Evolutionary conservation across 2,888 invertebrate species (phyloP).

Genomic region (Proisotoma minuta): DNA sequence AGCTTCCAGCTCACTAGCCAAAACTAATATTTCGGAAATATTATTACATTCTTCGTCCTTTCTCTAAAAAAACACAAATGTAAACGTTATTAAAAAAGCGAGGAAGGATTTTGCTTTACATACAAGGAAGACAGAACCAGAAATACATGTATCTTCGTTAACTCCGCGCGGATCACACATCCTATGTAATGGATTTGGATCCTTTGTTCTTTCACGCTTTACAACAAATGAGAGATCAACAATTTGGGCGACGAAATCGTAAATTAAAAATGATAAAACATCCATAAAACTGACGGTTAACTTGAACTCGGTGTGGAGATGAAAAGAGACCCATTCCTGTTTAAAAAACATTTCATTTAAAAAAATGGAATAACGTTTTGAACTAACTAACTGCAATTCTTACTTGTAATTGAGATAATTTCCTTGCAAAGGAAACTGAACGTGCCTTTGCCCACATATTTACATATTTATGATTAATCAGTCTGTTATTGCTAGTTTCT

Average conservation of each 20-base stretch:
- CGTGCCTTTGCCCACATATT: conserved; percentile 37
- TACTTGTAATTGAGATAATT: conserved; percentile 26
- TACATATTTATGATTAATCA: conserved; percentile 29
- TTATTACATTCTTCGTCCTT: conserved; percentile 39
- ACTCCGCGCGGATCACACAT: conserved; percentile 48
- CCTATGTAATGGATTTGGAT: conserved; percentile 49
- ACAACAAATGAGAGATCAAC: conserved; percentile 78
- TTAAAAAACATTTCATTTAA: neutral
- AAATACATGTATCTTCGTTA: conserved; percentile 43
- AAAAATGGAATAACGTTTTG: neutral
- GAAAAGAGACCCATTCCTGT: conserved; percentile 31
- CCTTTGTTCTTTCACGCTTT: conserved; percentile 60
- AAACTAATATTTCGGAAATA: conserved; percentile 44
- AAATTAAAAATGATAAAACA: conserved; percentile 77
- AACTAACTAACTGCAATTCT: neutral
- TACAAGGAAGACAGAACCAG: conserved; percentile 38
- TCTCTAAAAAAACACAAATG: conserved; percentile 24
- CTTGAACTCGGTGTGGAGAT: conserved; percentile 30
- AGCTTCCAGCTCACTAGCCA: conserved; percentile 45
- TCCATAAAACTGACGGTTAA: conserved; percentile 54
- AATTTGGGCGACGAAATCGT: conserved; percentile 84
- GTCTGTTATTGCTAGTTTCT: conserved; percentile 31
- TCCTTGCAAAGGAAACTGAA: conserved; percentile 42
- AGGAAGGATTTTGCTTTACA: neutral
- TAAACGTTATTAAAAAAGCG: neutral